A percentile compares a stretch with the other conserved stretches of the same genome.
Evolutionary conservation across 2,888 invertebrate species (phyloP).

Genomic region (Philaethria dido): DNA sequence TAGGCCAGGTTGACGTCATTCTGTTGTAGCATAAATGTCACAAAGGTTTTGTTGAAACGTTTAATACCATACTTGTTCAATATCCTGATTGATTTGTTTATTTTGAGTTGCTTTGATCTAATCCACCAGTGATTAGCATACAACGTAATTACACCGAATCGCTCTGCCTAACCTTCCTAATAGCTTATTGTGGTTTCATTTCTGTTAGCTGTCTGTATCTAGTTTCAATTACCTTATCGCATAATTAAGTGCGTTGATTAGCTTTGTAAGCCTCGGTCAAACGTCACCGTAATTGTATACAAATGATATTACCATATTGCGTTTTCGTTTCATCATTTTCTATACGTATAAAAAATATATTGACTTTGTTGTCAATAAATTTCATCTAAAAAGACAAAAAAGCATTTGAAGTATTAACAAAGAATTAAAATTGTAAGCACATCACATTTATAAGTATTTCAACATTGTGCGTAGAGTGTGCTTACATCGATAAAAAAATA

Average conservation of each 20-base stretch:
- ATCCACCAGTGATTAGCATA: constrained; percentile 21
- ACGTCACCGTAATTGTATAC: constrained; percentile 52
- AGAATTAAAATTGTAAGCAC: no score
- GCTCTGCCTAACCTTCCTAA: constrained; percentile 19
- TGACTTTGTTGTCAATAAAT: no score
- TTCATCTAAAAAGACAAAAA: no score
- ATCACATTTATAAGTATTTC: no score
- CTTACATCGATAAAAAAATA: no score
- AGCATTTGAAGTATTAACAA: no score
- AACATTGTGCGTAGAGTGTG: no score
- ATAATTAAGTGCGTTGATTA: constrained; percentile 51
- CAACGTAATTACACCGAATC: constrained; percentile 19
- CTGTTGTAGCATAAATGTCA: no score
- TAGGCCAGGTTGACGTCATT: no score
- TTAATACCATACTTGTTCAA: neutral
- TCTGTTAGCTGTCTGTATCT: constrained; percentile 33
- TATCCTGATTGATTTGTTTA: constrained; percentile 19
- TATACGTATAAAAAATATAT: no score
- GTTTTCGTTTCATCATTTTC: constrained; percentile 1
- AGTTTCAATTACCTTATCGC: constrained; percentile 44
- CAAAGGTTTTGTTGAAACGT: neutral
- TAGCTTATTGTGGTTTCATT: constrained; percentile 39
- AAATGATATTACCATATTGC: constrained; percentile 37
- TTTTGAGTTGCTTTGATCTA: constrained; percentile 22
- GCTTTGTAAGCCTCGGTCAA: constrained; percentile 51